Base-by-base conservation (phyloP, 2,113 vertebrate genomes). In the Pardalotus punctatus region DNA sequence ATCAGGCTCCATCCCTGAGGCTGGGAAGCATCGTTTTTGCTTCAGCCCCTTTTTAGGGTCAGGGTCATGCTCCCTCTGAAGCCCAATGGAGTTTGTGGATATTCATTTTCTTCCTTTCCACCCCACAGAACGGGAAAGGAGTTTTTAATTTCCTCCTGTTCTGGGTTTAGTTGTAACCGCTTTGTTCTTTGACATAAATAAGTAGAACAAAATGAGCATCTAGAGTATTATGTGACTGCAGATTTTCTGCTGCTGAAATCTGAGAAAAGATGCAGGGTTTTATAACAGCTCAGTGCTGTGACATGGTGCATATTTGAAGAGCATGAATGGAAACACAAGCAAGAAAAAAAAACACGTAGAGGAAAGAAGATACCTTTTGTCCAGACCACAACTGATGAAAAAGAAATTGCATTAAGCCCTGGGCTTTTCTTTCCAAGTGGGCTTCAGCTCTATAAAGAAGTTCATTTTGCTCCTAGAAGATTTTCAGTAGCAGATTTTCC, bases 391-490 rank as follows among this genome's bases (percentile, higher is more conserved):
- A 60, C 40, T 76, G 84, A 73, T 85, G 74, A 89, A 93, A 92
- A 94, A 95, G 83, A 87, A 96, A 96, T 86, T 90, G 47, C 82
- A 69, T 95, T 93, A 94, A 88, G 77, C 88, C 53, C 18, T 81
- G 51, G 65, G 95, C 72, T 88, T 93, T 84, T 67, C 57, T 88
- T 92, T 96, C 70, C 71, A 58, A 81, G 45, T 35, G 42, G 40
- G 42, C 57, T 88, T 88, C 48, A 61, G 40, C 48, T 79, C 81
- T 79, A 38, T 65, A 74, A 84, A 95, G 76, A 67, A 92, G 24
- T 67, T 35, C 4, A 29, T 83, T 92, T 95, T 94, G 36, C 69
- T 94, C 21, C 80, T 43, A 61, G 77, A 81, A 71, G 42, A 87
- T 57, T 84, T 84, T 84, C 58, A 69, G 65, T 67, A 72, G 61